Conservation (phyloP, 1,140 invertebrate species). For the Amyelois transitella region DNA sequence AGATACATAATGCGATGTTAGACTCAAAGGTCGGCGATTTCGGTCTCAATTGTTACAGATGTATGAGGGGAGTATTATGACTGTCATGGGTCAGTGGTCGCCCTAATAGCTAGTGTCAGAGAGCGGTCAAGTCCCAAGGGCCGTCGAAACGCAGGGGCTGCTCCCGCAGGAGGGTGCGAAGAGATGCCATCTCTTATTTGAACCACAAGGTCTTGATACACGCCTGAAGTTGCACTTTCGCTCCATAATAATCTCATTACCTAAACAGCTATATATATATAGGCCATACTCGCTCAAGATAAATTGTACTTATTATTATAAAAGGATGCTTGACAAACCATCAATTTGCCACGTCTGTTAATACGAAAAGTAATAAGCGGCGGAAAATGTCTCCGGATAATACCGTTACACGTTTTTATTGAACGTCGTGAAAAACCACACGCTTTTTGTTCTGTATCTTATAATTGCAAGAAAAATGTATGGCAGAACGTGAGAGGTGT, state of each 20-base stretch:
- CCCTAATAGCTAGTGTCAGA: constrained; percentile 45
- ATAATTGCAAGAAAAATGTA: constrained; percentile 20
- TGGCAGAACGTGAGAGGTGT: constrained; percentile 26
- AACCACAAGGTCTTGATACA: neutral
- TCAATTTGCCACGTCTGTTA: too few species aligned
- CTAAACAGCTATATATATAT: too few species aligned
- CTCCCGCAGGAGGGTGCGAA: neutral
- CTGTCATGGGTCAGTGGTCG: constrained; percentile 49
- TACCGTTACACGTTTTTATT: too few species aligned
- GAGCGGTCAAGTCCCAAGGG: constrained; percentile 25
- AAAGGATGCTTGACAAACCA: too few species aligned
- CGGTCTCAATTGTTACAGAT: constrained; percentile 14
- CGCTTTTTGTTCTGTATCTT: neutral
- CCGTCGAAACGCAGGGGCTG: constrained; percentile 14
- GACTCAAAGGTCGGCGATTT: constrained; percentile 46
- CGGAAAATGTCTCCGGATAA: too few species aligned
- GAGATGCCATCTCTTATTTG: neutral
- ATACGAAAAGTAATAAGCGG: too few species aligned
- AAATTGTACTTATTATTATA: too few species aligned
- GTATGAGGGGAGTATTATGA: constrained; percentile 8
- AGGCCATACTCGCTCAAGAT: too few species aligned
- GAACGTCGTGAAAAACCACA: too few species aligned
- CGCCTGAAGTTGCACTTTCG: neutral
- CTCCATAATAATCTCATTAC: constrained; percentile 5
- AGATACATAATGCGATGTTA: constrained; percentile 21